Evolutionary conservation across 2,797 vertebrate genomes (phyloP), one percentile per base, ranked within the genome.

Genomic region (Tragopan temminckii): DNA sequence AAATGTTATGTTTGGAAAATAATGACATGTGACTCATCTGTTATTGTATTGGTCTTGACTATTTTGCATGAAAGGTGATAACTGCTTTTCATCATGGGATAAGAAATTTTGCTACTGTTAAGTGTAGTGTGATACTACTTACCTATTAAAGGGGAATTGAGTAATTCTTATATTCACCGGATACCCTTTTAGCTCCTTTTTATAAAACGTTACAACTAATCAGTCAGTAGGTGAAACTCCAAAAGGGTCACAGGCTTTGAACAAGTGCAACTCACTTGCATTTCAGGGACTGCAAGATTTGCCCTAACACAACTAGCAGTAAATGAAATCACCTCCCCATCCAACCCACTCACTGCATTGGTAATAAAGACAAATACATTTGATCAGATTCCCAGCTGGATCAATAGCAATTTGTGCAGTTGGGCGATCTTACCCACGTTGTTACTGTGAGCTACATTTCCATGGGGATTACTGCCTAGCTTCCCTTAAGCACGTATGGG

Each of bases 311-410:
- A 79, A 71, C 66, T 45, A 74, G 36, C 42, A 79, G 43, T 36
- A 92, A 92, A 95, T 85, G 36, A 85, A 92, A 93, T 74, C 74
- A 61, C 46, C 11, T 95, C 33, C 53, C 23, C 55, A 53, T 81
- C 24, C 82, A 76, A 67, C n/a, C 33, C 11, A 0, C 29, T 93
- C 80, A 48, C 70, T 57, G 2, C 35, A 20, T 70, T 0, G 0
- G 67, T 96, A 96, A 94, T 91, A 91, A 95, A 95, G 94, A 94
- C 77, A 95, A 95, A 95, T 79, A 91, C 43, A 70, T 91, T 85
- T 94, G 74, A 77, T 89, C 87, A 92, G 50, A 84, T 77, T 89
- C 77, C 68, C 87, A 92, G 82, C 40, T 86, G 82, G 77, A 95
- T 95, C 95, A 91, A 94, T 94, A 95, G 52, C 89, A 91, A 90